phyloP scores from a whole-genome alignment of 2,797 vertebrate species.

The Ptychadena robeensis region DNA sequence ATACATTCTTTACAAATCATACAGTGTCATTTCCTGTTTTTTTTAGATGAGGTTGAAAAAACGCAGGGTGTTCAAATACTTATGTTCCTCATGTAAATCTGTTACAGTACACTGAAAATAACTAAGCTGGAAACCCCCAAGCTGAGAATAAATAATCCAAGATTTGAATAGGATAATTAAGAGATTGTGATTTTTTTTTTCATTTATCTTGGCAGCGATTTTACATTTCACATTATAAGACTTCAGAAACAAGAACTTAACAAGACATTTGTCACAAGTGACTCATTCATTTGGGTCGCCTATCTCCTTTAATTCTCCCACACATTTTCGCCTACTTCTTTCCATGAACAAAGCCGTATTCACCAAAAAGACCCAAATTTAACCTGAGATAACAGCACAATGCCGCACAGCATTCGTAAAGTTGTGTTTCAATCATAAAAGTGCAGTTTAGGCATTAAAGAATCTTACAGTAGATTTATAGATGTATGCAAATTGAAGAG shows the following conservation, averaged over 20 bases:
- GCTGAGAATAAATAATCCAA: no score
- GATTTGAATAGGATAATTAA: no score
- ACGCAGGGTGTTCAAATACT: no score
- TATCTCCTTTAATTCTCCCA: neutral
- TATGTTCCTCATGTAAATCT: no score
- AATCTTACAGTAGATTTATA: neutral
- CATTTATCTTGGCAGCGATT: no score
- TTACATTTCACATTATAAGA: neutral
- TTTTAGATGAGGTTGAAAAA: no score
- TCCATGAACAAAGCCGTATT: neutral
- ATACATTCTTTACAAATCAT: no score
- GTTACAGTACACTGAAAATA: no score
- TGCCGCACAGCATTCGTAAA: neutral
- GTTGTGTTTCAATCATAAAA: neutral
- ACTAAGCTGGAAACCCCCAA: no score
- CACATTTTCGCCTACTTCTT: neutral
- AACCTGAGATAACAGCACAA: neutral
- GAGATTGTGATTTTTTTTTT: no score
- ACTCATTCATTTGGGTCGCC: neutral
- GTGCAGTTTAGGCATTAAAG: neutral
- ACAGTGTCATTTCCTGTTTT: no score
- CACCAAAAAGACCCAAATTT: neutral
- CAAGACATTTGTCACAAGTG: neutral
- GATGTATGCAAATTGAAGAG: neutral
- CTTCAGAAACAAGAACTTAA: neutral